phyloP scores from a whole-genome alignment of 1,140 invertebrate species.

The Lasioglossum baleicum region DNA sequence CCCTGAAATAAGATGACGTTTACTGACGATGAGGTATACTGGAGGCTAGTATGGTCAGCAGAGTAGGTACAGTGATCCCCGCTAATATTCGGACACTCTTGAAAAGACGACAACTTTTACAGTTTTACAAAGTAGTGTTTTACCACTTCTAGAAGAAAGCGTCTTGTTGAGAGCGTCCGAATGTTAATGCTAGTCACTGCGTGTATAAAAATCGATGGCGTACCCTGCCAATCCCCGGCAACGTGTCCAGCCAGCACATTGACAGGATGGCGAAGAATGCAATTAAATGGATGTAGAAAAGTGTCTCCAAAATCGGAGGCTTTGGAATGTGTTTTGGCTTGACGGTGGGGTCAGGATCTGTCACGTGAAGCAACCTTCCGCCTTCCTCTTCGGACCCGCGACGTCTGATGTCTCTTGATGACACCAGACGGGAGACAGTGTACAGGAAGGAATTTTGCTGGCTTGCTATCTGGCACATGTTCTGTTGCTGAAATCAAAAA shows the following conservation, averaged over 20 bases:
- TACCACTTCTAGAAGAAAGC: no score
- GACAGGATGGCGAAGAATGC: constrained; percentile 74
- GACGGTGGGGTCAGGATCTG: constrained; percentile 74
- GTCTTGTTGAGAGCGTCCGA: no score
- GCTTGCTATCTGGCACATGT: constrained; percentile 68
- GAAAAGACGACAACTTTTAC: no score
- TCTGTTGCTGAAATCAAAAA: constrained; percentile 67
- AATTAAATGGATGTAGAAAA: constrained; percentile 79
- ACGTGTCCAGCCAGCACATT: constrained; percentile 78
- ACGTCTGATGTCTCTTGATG: constrained; percentile 74
- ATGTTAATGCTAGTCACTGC: no score
- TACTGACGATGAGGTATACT: no score
- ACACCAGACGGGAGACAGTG: constrained; percentile 80
- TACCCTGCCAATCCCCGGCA: constrained; percentile 79
- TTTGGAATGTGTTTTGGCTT: constrained; percentile 73
- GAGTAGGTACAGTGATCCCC: no score
- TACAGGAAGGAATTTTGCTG: constrained; percentile 77
- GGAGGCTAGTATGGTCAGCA: no score
- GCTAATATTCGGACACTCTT: no score
- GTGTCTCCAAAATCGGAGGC: constrained; percentile 71
- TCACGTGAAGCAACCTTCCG: constrained; percentile 73
- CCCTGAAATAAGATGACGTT: constrained; percentile 49
- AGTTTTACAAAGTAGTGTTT: no score
- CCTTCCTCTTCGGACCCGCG: constrained; percentile 73
- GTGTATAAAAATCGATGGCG: constrained; percentile 22